Percentiles rank a stretch among this genome's conserved stretches.
phyloP scores from a whole-genome alignment of 2,113 vertebrate genomes.

The Prinia subflava region DNA sequence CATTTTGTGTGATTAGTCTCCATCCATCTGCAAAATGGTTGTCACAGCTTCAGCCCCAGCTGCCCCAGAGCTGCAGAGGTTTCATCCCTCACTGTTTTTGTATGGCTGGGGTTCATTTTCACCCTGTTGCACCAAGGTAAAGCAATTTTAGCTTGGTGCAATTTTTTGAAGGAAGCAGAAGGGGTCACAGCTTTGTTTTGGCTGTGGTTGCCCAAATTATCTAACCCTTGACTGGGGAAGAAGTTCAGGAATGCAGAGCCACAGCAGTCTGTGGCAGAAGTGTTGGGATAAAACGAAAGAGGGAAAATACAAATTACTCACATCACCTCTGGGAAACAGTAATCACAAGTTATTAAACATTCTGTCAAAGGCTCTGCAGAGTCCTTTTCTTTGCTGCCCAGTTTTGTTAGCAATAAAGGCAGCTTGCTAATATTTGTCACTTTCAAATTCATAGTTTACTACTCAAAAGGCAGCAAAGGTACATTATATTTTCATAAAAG shows the following conservation, averaged over 20 bases:
- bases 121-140: fast-evolving
- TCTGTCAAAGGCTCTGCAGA: slow-evolving; percentile 70
- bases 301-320: slow-evolving; percentile 61
- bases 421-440: slow-evolving; percentile 71
- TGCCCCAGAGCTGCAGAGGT: neutral
- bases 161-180: neutral
- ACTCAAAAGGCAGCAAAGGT: slow-evolving; percentile 66
- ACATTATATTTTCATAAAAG: slow-evolving; percentile 78
- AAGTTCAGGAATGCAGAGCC: slow-evolving; percentile 53
- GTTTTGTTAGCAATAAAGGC: slow-evolving; percentile 71
- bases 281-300: slow-evolving; percentile 61
- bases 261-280: slow-evolving; percentile 42
- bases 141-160: neutral
- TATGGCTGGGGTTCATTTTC: neutral
- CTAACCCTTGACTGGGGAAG: slow-evolving; percentile 52
- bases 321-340: slow-evolving; percentile 71
- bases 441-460: slow-evolving; percentile 78
- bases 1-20: neutral
- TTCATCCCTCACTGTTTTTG: neutral
- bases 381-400: slow-evolving; percentile 51
- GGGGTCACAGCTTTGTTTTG: neutral
- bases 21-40: neutral
- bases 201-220: slow-evolving; percentile 14
- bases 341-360: slow-evolving; percentile 76
- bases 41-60: neutral